A percentile compares a stretch with the other conserved stretches of the same genome.
phyloP scores from a whole-genome alignment of 2,113 vertebrate species.

The Scolopax mira region DNA sequence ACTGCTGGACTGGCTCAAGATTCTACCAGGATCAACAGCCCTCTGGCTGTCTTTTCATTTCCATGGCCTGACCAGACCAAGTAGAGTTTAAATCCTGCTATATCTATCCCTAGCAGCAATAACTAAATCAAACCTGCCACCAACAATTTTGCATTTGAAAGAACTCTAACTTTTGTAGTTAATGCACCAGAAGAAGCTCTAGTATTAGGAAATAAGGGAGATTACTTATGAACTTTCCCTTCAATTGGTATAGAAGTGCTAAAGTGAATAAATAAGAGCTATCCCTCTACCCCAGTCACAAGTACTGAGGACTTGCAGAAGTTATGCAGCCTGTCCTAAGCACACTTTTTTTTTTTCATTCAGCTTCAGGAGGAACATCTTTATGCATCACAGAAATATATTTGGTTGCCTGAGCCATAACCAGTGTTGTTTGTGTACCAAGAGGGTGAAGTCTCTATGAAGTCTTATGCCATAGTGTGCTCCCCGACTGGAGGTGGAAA shows the following conservation, averaged over 20 bases:
- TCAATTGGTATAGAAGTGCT: not conserved
- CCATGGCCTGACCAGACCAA: not conserved
- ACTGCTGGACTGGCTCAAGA: not conserved
- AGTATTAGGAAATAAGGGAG: not conserved
- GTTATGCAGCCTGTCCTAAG: not conserved
- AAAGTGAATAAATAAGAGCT: not conserved
- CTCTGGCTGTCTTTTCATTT: not conserved
- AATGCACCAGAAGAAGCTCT: not conserved
- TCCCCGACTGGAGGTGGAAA: not conserved
- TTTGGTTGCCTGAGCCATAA: not conserved
- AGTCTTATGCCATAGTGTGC: not conserved
- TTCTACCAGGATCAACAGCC: not conserved
- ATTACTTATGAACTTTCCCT: not conserved
- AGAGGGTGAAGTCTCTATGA: too few species aligned
- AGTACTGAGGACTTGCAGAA: not conserved
- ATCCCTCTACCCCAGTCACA: not conserved
- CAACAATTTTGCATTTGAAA: not conserved
- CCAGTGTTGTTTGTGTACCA: not conserved
- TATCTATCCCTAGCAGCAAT: not conserved
- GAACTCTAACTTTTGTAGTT: not conserved
- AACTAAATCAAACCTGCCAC: not conserved
- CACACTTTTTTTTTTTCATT: not conserved
- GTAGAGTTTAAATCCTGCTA: not conserved
- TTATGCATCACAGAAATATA: not conserved
- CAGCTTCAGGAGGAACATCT: not conserved